phyloP scores from a whole-genome alignment of 2,888 invertebrate genomes.

The Drosophila bunnanda region DNA sequence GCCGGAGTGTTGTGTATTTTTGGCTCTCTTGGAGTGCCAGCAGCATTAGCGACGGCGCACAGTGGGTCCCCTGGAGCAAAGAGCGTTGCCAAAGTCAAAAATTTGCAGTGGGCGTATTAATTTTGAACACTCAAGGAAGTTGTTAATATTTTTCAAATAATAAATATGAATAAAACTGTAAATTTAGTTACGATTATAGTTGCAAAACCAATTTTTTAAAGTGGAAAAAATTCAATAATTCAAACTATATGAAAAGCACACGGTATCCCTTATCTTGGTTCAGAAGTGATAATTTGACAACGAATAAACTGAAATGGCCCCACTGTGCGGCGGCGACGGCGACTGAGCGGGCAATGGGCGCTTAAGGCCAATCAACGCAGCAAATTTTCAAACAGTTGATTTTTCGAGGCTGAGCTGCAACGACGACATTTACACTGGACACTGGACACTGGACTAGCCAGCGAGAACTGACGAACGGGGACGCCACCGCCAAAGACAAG shows the following conservation, averaged over 20 bases:
- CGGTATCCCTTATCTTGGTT: neutral
- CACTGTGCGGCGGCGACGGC: slow-evolving; percentile 37
- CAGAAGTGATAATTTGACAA: neutral
- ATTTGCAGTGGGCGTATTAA: neutral
- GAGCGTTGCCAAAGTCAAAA: neutral
- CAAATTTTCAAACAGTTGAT: slow-evolving; percentile 76
- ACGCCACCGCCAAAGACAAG: slow-evolving; percentile 19
- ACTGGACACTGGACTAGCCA: slow-evolving; percentile 11
- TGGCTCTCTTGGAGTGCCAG: slow-evolving; percentile 31
- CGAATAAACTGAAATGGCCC: neutral
- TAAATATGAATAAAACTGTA: neutral
- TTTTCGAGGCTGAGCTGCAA: slow-evolving; percentile 71
- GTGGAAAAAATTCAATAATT: no score
- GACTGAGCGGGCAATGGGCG: slow-evolving; percentile 51
- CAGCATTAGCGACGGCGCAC: slow-evolving; percentile 22
- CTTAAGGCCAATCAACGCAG: slow-evolving; percentile 78
- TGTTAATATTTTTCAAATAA: neutral
- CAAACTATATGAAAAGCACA: neutral
- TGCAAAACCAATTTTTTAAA: no score
- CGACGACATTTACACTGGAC: slow-evolving; percentile 31
- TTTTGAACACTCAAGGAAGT: neutral
- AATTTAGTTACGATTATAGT: neutral
- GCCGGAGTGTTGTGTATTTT: slow-evolving; percentile 14
- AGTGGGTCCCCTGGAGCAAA: neutral
- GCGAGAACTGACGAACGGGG: slow-evolving; percentile 30